Conservation (phyloP, 35 echinoderm and acorn worm species). For the Hemicentrotus pulcherrimus region DNA sequence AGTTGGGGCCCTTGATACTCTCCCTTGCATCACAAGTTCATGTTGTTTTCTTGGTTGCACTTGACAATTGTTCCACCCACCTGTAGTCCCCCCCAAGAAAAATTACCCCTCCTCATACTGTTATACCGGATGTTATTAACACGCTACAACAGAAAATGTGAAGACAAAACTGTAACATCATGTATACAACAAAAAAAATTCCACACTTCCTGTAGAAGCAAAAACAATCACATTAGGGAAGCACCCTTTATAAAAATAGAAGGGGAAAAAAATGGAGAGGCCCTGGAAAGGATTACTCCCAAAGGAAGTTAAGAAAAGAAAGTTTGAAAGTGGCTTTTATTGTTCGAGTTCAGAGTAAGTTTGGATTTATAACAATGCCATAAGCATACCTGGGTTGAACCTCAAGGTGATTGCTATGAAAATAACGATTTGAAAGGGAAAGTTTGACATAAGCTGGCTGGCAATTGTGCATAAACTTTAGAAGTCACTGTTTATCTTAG, state of each 20-base stretch:
- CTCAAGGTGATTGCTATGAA: background rate
- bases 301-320: background rate
- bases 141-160: background rate
- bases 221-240: background rate
- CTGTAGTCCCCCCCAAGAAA: background rate
- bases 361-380: background rate
- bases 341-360: background rate
- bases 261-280: background rate
- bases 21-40: background rate
- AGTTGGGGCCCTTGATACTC: background rate
- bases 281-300: background rate
- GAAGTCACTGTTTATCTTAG: background rate
- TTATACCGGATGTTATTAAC: background rate
- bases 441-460: constrained; percentile 1
- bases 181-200: background rate
- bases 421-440: background rate
- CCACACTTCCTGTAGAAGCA: background rate
- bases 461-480: background rate
- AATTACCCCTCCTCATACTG: background rate
- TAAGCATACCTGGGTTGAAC: background rate
- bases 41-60: background rate
- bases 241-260: background rate
- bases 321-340: background rate
- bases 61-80: background rate
- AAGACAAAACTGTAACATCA: background rate